A percentile compares a stretch with the other conserved stretches of the same genome.
Evolutionary conservation across 2,888 invertebrate species (phyloP).

Genomic region (Smittia sp.): DNA sequence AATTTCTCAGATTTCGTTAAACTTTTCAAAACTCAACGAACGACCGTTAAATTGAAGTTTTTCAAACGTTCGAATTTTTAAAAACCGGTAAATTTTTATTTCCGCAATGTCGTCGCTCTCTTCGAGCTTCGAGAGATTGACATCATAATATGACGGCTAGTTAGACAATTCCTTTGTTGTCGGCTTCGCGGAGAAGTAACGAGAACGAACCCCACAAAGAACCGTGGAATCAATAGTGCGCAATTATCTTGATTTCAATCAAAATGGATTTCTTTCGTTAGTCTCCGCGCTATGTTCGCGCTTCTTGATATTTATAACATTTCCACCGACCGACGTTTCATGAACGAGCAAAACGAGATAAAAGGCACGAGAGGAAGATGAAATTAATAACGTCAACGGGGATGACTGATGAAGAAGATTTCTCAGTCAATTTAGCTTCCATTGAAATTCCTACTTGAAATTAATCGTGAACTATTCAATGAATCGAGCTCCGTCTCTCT

Average conservation of each 20-base stretch:
- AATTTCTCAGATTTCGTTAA: no score
- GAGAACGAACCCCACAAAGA: not conserved
- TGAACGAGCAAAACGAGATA: not conserved
- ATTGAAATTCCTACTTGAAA: not conserved
- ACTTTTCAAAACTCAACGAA: no score
- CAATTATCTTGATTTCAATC: conserved; percentile 2
- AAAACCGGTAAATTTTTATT: no score
- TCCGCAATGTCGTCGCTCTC: no score
- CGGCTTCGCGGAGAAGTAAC: not conserved
- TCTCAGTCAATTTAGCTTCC: conserved; percentile 27
- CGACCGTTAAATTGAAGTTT: no score
- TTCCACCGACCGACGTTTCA: not conserved
- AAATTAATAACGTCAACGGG: conserved; percentile 16
- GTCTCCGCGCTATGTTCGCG: not conserved
- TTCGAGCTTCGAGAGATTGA: no score
- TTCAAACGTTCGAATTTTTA: no score
- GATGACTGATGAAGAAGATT: conserved; percentile 24
- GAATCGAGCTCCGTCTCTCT: not conserved
- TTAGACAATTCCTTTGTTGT: conserved; percentile 10
- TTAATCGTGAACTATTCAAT: conserved; percentile 8
- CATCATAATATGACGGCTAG: conserved; percentile 4
- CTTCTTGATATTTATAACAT: not conserved
- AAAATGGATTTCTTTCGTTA: not conserved
- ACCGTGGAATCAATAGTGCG: not conserved
- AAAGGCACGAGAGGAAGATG: not conserved